These are phyloP conservation scores for Microtus pennsylvanicus DNA, from an alignment of 2,113 vertebrate species.

Conservation along the genomic window DNA sequence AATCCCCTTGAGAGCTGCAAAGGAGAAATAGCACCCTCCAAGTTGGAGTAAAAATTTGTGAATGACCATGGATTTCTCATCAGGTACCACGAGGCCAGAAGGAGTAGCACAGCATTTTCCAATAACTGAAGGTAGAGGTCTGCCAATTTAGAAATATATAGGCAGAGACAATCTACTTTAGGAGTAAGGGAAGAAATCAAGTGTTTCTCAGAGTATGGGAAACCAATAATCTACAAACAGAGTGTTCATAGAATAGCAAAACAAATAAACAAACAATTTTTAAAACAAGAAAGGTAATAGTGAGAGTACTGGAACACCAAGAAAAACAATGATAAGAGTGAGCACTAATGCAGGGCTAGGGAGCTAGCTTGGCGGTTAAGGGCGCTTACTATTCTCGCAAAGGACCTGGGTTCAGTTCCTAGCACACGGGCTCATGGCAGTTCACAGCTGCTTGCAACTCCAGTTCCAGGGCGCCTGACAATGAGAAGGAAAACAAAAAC, in stretches of 20 bases:
- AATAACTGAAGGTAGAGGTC: background rate
- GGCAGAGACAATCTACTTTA: slow-evolving; percentile 14
- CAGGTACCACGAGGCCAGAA: background rate
- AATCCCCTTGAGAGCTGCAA: too few relatives aligned
- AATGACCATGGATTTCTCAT: too few relatives aligned
- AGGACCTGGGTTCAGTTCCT: background rate
- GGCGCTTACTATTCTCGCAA: background rate
- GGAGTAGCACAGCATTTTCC: background rate
- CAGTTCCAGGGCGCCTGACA: background rate
- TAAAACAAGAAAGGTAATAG: background rate
- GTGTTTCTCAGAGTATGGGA: background rate
- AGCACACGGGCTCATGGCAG: background rate
- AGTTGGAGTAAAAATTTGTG: too few relatives aligned
- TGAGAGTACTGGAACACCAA: background rate
- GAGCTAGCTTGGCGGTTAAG: background rate
- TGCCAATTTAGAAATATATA: slow-evolving; percentile 41
- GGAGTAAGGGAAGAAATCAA: slow-evolving; percentile 10
- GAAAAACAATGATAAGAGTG: slow-evolving; percentile 18
- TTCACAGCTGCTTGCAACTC: background rate
- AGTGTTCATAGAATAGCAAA: slow-evolving; percentile 17
- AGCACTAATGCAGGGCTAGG: background rate
- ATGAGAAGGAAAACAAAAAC: background rate
- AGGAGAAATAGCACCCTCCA: too few relatives aligned
- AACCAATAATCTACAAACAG: slow-evolving; percentile 12
- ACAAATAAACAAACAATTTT: background rate